Base-by-base conservation (phyloP, 2,888 invertebrate genomes). In the Buathra laborator region DNA sequence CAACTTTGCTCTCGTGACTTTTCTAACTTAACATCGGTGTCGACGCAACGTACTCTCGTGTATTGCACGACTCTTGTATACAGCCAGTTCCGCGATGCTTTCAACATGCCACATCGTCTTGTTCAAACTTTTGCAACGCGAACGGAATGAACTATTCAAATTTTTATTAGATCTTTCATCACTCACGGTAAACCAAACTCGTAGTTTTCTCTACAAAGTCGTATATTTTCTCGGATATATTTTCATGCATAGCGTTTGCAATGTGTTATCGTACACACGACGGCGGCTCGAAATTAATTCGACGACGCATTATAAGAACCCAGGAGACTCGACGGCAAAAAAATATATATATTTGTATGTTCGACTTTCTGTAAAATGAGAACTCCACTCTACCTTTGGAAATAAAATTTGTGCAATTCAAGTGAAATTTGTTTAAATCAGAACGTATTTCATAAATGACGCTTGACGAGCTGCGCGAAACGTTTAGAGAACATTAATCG, bases 151-250 rank as follows among this genome's bases (percentile, higher is more conserved):
- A 81, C 62, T 78, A 84, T 84, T 77, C 77, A 77, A 84, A 84
- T 81, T 81, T 81, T 84, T 46, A 84, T 84, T 81, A 72, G 71
- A 77, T 82, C 59, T 72, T 37, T 44, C 72, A 51, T 67, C 77
- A 62, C 72, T 32, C 53, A 46, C 44, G 48, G 56, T 62, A 56
- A 46, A 44, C 16, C 48, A 16, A 44, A 10, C 14, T 16, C 29
- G 67, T 51, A 48, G 62, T 77, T 72, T 71, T 10, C n/a, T 32
- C 29, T 16, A 48, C 46, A 75, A 43, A 62, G 14, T 43, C 72
- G 16, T 62, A 59, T 62, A 68, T 62, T 66, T 53, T 12, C 56
- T 24, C 53, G 67, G 24, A 9, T 29, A 66, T 16, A 75, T 75
- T 43, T 14, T 44, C 75, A 62, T 64, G 75, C 71, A 29, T 44